Evolutionary conservation across 2,888 invertebrate species (phyloP), one percentile per base, ranked within the genome.

Genomic region (Gerosis bhagava): DNA sequence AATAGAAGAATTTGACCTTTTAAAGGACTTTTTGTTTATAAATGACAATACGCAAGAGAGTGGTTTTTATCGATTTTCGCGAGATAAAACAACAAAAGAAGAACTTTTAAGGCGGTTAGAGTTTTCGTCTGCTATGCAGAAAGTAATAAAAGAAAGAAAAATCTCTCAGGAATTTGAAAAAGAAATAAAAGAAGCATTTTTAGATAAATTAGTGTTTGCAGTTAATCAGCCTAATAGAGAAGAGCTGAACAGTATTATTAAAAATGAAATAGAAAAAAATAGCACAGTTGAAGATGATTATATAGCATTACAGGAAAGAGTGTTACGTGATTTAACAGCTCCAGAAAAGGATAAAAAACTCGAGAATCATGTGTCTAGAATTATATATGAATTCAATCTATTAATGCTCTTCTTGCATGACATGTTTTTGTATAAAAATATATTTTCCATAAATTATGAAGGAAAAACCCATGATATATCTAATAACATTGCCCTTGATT

Each of bases 151-250:
- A 53, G 45, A 44, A 34, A 62, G 40, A 50, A 42, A 59, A 37
- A 6, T 56, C 44, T 42, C 59, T 49, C 50, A 55, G 21, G n/a
- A n/a, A n/a, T n/a, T n/a, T n/a, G 49, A 52, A 49, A 53, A 50
- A 48, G 36, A n/a, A n/a, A n/a, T 56, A 39, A 65, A 63, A 59
- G 50, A 57, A 51, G 46, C 29, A 45, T 65, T 65, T 57, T 54
- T 62, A 50, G 53, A 57, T 44, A 44, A 36, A 55, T 50, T 62
- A 36, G 47, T 62, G 29, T 54, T 54, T 54, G 53, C n/a, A 63
- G n/a, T n/a, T n/a, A n/a, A n/a, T n/a, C n/a, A n/a, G n/a, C n/a
- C n/a, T n/a, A n/a, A n/a, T n/a, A n/a, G 62, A 55, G 58, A 60
- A 54, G 49, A 58, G 35, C 44, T 63, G 41, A 62, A 53, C 42